Evolutionary conservation across 2,888 invertebrate species (phyloP).

Genomic region (Leptura quadrifasciata): DNA sequence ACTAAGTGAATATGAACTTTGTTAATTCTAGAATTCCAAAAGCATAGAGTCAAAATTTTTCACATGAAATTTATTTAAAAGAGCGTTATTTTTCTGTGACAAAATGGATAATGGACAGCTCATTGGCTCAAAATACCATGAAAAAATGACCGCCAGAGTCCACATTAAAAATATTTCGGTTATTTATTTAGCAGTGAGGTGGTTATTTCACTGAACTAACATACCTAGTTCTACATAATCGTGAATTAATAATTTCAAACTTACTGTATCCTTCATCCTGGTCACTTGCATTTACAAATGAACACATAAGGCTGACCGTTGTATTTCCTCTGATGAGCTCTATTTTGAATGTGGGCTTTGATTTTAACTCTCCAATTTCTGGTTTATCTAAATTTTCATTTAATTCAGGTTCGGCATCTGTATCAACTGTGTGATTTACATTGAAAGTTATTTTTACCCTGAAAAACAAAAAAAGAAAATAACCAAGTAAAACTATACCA

Average conservation of each 20-base stretch:
- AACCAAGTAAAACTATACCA: neutral
- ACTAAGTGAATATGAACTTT: no score
- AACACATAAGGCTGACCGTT: conserved; percentile 90
- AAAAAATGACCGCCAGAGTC: no score
- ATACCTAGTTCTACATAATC: no score
- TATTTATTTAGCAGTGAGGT: no score
- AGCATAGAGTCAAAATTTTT: no score
- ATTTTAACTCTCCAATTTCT: conserved; percentile 89
- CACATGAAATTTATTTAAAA: no score
- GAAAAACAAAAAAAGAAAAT: conserved; percentile 55
- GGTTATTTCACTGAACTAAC: no score
- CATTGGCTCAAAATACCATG: no score
- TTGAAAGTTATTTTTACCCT: conserved; percentile 90
- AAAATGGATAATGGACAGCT: no score
- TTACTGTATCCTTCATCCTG: conserved; percentile 85
- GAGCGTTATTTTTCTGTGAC: no score
- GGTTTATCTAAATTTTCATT: conserved; percentile 81
- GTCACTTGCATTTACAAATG: conserved; percentile 80
- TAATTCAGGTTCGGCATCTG: conserved; percentile 82
- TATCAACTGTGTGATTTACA: conserved; percentile 95
- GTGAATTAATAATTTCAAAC: conserved; percentile 56
- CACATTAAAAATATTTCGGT: no score
- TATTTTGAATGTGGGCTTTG: conserved; percentile 93
- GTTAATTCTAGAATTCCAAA: no score
- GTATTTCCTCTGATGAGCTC: conserved; percentile 87